Base-by-base conservation (phyloP, 2,888 invertebrate genomes). In the Leptinotarsa tumamoca region DNA sequence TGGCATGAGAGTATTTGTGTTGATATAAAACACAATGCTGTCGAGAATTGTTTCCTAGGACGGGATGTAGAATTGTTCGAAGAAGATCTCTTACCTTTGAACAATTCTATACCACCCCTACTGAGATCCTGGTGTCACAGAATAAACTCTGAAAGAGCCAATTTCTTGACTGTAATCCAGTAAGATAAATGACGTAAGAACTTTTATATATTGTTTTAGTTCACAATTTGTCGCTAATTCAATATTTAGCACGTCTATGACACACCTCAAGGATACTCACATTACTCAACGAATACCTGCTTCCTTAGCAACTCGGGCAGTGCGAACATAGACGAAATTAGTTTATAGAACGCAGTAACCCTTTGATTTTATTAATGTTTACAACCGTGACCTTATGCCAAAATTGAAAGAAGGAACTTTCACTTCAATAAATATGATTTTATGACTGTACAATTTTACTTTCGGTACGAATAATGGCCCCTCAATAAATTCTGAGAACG, bases 401-500 rank as follows among this genome's bases (percentile, higher is more conserved):
- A 70, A 58, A 70, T 70, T 13, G 14, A 43, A n/a, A n/a, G 18
- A 43, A 70, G 33, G n/a, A 33, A 56, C 68, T 69, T 63, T 63
- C 63, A 68, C 54, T 74, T 52, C 18, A 61, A 23, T 21, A 67
- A 71, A 43, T 71, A 68, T 75, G 21, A 51, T 43, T 75, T 54
- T 72, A 75, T 72, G 71, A 54, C 23, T 67, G 43, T 72, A 56
- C 43, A 72, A 67, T 72, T 70, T 72, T 56, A 67, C 52, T 72
- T 52, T 68, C 68, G 17, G 14, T 43, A 43, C 52, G 63, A 69
- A 72, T 68, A 58, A 71, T 74, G 33, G 67, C 56, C 43, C 74
- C 71, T 54, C 56, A 71, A 71, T 72, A 75, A 75, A 75, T 72
- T 72, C 63, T 13, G 4, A 71, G 75, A 75, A 75, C 72, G 75